Evolutionary conservation across 2,888 invertebrate genomes (phyloP).

Genomic region (Drosophila fulvimacula): DNA sequence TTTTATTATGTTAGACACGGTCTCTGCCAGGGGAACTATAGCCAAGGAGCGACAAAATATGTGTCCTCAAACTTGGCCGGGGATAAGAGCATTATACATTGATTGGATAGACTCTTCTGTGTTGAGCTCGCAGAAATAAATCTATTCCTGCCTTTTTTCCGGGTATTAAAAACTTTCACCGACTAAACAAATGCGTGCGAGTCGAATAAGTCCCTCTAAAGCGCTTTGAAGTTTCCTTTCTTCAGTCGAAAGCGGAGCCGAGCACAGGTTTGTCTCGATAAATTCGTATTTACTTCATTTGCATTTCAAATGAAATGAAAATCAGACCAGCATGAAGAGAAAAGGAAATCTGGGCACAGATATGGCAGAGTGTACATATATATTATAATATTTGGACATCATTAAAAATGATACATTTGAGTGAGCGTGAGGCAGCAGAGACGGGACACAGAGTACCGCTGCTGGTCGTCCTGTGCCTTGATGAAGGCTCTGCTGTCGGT

Average conservation of each 20-base stretch:
- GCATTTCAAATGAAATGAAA: constrained; percentile 77
- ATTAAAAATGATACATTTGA: constrained; percentile 82
- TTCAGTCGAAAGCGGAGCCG: constrained; percentile 13
- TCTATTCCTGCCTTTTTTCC: constrained; percentile 19
- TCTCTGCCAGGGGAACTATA: constrained; percentile 11
- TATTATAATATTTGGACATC: constrained; percentile 76
- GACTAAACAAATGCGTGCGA: constrained; percentile 57
- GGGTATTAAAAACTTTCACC: constrained; percentile 64
- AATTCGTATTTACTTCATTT: constrained; percentile 72
- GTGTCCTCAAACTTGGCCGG: background rate
- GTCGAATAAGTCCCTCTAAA: constrained; percentile 51
- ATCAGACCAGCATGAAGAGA: constrained; percentile 78
- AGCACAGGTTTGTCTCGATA: constrained; percentile 12
- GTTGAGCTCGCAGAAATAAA: background rate
- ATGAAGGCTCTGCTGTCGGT: constrained; percentile 51
- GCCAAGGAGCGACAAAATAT: constrained; percentile 8
- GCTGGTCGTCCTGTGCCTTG: background rate
- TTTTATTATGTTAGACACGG: constrained; percentile 72
- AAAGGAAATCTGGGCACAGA: constrained; percentile 45
- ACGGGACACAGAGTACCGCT: background rate
- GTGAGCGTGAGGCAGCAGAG: constrained; percentile 50
- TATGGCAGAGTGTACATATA: constrained; percentile 37
- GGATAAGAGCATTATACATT: background rate
- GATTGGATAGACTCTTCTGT: background rate
- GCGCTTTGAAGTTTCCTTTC: constrained; percentile 67